Conservation (phyloP, 2,888 invertebrate species). For the Notodonta ziczac region DNA sequence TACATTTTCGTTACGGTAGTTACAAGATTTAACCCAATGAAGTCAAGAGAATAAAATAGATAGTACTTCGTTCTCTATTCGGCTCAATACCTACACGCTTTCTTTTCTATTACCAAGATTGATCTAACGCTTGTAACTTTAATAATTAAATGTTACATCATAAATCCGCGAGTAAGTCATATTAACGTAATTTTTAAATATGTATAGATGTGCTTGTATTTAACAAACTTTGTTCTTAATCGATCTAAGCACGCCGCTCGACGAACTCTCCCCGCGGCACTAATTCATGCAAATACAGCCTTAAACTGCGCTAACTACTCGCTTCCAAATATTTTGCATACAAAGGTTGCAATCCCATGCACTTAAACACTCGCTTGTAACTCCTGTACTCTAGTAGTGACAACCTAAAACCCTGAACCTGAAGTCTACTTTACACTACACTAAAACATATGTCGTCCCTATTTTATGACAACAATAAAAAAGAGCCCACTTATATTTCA, state of each 20-base stretch:
- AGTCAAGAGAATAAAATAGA: no score
- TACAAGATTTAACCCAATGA: no score
- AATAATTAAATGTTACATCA: neutral
- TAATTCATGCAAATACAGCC: constrained; percentile 43
- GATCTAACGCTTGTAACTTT: no score
- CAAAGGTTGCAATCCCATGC: constrained; percentile 15
- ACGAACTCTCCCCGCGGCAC: constrained; percentile 26
- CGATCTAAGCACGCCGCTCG: constrained; percentile 35
- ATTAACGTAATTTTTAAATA: constrained; percentile 24
- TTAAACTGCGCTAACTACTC: constrained; percentile 31
- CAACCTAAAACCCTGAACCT: no score
- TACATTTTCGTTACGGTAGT: no score
- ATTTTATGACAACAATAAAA: no score
- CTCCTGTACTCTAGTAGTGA: neutral
- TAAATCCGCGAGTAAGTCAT: neutral
- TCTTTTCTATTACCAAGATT: no score
- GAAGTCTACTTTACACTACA: no score
- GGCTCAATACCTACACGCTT: no score
- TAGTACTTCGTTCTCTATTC: no score
- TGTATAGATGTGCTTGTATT: constrained; percentile 19
- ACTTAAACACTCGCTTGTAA: neutral
- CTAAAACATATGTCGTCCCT: no score
- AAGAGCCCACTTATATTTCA: no score
- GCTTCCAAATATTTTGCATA: constrained; percentile 37
- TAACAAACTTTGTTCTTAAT: constrained; percentile 40